These are phyloP conservation scores for Tetranychus piercei DNA, from an alignment of 2,888 invertebrate genomes.

Conservation along the genomic window DNA sequence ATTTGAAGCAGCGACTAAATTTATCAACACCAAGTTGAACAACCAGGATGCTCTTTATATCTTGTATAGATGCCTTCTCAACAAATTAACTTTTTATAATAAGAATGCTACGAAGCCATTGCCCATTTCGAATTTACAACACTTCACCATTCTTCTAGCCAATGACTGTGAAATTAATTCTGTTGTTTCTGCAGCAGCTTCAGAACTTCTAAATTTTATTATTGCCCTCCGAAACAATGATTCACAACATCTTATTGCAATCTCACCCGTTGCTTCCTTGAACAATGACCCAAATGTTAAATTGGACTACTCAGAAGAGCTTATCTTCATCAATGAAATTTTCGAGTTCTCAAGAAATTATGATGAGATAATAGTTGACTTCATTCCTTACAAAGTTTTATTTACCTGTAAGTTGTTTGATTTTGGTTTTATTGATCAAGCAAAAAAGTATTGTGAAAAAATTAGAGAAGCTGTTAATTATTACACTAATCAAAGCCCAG, in stretches of 20 bases:
- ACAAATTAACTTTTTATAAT: not conserved
- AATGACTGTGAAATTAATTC: constrained; percentile 13
- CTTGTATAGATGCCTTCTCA: constrained; percentile 7
- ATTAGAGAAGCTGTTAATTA: constrained; percentile 5
- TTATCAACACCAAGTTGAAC: constrained; percentile 6
- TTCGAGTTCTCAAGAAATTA: constrained; percentile 10
- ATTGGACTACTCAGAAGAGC: constrained; percentile 2
- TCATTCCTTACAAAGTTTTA: constrained; percentile 15
- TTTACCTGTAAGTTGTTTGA: constrained; percentile 20
- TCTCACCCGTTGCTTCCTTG: not conserved
- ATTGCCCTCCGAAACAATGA: constrained; percentile 11
- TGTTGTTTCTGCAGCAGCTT: not conserved
- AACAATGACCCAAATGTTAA: not conserved
- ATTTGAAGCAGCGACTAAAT: not conserved
- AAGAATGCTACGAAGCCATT: not conserved
- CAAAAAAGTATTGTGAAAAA: constrained; percentile 14
- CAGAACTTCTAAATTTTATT: constrained; percentile 13
- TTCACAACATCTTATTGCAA: constrained; percentile 2
- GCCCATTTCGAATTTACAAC: constrained; percentile 5
- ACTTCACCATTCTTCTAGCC: constrained; percentile 15
- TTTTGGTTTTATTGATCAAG: constrained; percentile 18
- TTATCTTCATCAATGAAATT: constrained; percentile 17
- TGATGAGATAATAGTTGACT: constrained; percentile 1
- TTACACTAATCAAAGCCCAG: not conserved
- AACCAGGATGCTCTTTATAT: constrained; percentile 12